A percentile compares a stretch with the other conserved stretches of the same genome.
These are phyloP conservation scores for Abrostola tripartita DNA, from an alignment of 2,888 invertebrate species.

Conservation along the genomic window DNA sequence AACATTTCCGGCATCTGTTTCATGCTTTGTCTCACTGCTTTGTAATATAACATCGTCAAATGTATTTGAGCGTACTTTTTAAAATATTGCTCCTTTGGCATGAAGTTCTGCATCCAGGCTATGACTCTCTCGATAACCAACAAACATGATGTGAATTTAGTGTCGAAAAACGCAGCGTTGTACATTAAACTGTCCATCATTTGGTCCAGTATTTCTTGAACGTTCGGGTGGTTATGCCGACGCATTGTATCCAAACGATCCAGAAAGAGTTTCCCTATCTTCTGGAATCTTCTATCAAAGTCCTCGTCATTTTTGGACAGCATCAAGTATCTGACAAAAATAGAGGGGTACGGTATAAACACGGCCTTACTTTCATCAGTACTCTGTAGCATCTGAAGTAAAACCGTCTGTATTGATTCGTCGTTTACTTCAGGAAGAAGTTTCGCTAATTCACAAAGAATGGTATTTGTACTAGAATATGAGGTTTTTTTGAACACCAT, in stretches of 20 bases:
- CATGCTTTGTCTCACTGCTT: conserved; percentile 64
- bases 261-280: conserved; percentile 62
- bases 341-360: conserved; percentile 51
- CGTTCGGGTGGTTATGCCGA: neutral
- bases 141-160: conserved; percentile 59
- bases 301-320: conserved; percentile 60
- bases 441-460: conserved; percentile 59
- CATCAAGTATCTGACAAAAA: conserved; percentile 68
- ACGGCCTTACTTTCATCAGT: conserved; percentile 19
- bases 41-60: conserved; percentile 71
- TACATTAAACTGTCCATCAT: conserved; percentile 61
- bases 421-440: conserved; percentile 56
- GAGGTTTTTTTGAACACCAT: conserved; percentile 50
- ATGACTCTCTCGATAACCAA: conserved; percentile 63
- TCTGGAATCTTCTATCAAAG: conserved; percentile 57
- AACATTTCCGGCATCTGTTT: conserved; percentile 64
- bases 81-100: conserved; percentile 65
- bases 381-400: conserved; percentile 45
- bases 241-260: conserved; percentile 48
- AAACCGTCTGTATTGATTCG: conserved; percentile 52
- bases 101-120: conserved; percentile 58
- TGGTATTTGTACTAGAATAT: conserved; percentile 34
- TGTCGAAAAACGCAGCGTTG: conserved; percentile 62
- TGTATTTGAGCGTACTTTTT: conserved; percentile 62
- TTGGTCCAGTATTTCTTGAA: conserved; percentile 19